Evolutionary conservation across 2,113 vertebrate genomes (phyloP).

Genomic region (Ovis aries): ARS-UI_Ramb_v3.0 NC_056058.1:73984501-73985000

Average conservation of each 20-base stretch:
- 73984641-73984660: constrained; percentile 41
- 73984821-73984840: neutral
- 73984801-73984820: neutral
- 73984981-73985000: neutral
- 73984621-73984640: constrained; percentile 29
- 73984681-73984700: constrained; percentile 48
- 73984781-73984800: neutral
- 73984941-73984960: neutral
- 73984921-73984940: neutral
- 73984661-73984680: constrained; percentile 9
- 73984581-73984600: neutral
- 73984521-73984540: constrained; percentile 39
- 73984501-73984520: neutral
- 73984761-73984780: neutral
- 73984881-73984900: neutral
- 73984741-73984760: constrained; percentile 8
- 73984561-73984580: constrained; percentile 34
- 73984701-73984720: neutral
- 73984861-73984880: neutral
- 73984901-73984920: neutral
- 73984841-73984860: neutral
- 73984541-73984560: constrained; percentile 36
- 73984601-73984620: constrained; percentile 8
- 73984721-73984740: neutral
- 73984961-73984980: neutral